These are phyloP conservation scores for Cecidostiba fungosa DNA, from an alignment of 2,888 invertebrate species.

Conservation along the genomic window DNA sequence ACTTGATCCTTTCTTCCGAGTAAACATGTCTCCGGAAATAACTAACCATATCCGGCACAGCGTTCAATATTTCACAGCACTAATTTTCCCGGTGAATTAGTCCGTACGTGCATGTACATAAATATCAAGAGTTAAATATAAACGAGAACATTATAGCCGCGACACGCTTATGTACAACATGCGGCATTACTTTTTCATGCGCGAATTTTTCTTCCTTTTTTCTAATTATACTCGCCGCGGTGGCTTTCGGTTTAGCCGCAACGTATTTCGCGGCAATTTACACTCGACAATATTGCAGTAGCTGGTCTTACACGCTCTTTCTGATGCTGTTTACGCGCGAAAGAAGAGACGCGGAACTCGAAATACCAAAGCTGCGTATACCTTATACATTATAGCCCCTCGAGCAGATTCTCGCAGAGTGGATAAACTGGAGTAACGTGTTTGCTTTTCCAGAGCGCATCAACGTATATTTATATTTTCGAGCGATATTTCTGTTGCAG, in stretches of 20 bases:
- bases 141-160: no score
- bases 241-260: background rate
- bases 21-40: no score
- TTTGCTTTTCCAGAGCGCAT: conserved; percentile 19
- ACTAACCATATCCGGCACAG: no score
- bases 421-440: conserved; percentile 19
- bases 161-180: background rate
- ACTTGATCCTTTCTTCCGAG: no score
- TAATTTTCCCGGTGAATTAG: no score
- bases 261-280: background rate
- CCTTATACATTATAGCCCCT: background rate
- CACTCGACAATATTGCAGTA: background rate
- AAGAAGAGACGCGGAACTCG: background rate
- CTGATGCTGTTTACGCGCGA: background rate
- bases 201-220: background rate
- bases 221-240: background rate
- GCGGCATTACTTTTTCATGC: background rate
- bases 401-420: background rate
- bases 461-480: background rate
- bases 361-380: background rate
- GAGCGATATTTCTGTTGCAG: background rate
- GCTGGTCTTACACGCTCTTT: no score
- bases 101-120: no score
- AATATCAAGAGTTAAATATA: no score
- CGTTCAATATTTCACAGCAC: no score